phyloP scores from a whole-genome alignment of 1,140 invertebrate species.

The Drosophila malerkotliana region DNA sequence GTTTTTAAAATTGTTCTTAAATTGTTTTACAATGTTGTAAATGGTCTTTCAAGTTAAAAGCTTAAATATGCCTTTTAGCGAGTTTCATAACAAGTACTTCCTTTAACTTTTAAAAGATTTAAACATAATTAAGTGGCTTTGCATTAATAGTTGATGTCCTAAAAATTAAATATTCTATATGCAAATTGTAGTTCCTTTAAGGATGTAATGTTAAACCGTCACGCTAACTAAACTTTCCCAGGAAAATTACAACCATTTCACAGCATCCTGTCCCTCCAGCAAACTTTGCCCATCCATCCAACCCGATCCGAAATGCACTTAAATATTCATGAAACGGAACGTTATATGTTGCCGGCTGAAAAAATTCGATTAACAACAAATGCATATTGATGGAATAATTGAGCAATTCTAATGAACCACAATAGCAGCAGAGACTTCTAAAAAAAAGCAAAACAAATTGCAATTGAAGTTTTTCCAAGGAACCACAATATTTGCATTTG shows the following conservation, averaged over 20 bases:
- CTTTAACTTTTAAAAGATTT: too few species aligned
- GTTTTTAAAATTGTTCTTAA: constrained; percentile 34
- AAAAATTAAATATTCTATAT: constrained; percentile 24
- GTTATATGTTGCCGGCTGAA: constrained; percentile 11
- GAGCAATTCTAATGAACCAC: constrained; percentile 79
- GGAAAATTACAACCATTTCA: constrained; percentile 42
- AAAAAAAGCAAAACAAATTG: constrained; percentile 62
- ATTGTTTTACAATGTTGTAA: constrained; percentile 38
- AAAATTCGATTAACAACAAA: constrained; percentile 78
- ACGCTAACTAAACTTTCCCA: constrained; percentile 70
- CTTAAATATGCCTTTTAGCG: background rate
- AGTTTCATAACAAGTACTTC: too few species aligned
- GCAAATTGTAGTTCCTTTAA: constrained; percentile 14
- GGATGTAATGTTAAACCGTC: constrained; percentile 39
- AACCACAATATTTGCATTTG: constrained; percentile 79
- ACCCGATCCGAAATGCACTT: constrained; percentile 42
- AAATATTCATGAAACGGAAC: constrained; percentile 73
- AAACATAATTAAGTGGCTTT: too few species aligned
- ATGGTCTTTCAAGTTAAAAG: constrained; percentile 1
- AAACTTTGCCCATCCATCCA: constrained; percentile 15
- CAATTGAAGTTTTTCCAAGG: constrained; percentile 37
- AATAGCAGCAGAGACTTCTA: constrained; percentile 44
- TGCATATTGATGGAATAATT: constrained; percentile 83
- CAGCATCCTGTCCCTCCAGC: constrained; percentile 18
- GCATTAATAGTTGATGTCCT: background rate